Percentiles rank a stretch among this genome's conserved stretches.
Evolutionary conservation across 92 coral and sea anemone species (phyloP).

Genomic region (Blastomussa wellsi): DNA sequence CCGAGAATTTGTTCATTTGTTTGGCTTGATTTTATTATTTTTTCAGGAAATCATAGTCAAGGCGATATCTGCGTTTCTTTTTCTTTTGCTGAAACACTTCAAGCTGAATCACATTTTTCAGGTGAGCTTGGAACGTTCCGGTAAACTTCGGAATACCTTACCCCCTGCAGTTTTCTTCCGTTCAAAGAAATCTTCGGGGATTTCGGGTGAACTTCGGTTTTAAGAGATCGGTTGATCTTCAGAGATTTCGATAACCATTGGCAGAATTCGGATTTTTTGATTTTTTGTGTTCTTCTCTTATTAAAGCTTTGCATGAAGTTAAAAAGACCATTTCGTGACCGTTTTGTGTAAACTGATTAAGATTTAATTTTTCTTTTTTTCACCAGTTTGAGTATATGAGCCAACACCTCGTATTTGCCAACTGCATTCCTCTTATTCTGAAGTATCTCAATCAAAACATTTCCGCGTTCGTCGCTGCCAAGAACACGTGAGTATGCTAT

Average conservation of each 20-base stretch:
- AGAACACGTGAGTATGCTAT: constrained; percentile 82
- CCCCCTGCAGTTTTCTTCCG: too few relatives aligned
- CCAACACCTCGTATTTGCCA: constrained; percentile 95
- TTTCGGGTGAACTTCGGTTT: background rate
- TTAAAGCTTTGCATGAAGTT: background rate
- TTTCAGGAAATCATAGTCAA: constrained; percentile 90
- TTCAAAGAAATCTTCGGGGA: background rate
- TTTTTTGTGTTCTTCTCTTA: background rate
- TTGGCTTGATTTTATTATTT: background rate
- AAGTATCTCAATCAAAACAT: constrained; percentile 95
- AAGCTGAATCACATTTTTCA: constrained; percentile 89
- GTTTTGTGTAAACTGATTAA: too few relatives aligned
- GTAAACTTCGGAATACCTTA: background rate
- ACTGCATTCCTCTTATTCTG: constrained; percentile 95
- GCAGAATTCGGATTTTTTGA: background rate
- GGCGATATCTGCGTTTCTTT: constrained; percentile 87
- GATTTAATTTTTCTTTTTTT: background rate
- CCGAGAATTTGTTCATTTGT: background rate
- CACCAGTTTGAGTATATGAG: constrained; percentile 95
- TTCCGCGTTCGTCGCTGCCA: constrained; percentile 90
- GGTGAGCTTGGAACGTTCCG: constrained; percentile 56
- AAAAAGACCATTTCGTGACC: background rate
- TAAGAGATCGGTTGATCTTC: background rate
- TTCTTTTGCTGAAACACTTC: constrained; percentile 90
- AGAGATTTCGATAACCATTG: background rate